A percentile compares a stretch with the other conserved stretches of the same genome.
Conservation (phyloP, 1,140 invertebrate genomes). For the Neocloeon triangulifer region DNA sequence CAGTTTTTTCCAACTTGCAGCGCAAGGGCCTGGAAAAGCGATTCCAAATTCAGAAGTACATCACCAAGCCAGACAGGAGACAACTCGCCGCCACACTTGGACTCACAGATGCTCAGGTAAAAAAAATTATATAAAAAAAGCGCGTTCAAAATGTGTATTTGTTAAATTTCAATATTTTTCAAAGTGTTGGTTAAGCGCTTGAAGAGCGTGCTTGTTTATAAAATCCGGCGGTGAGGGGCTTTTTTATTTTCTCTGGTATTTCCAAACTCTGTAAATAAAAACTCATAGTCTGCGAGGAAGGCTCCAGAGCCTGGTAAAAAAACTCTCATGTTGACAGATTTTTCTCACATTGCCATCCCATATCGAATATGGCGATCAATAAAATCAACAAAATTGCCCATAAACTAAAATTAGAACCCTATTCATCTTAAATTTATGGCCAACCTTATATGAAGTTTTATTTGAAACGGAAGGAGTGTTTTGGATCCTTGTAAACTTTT, state of each 20-base stretch:
- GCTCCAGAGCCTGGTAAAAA: no score
- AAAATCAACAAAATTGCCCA: neutral
- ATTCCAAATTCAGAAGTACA: slow-evolving; percentile 38
- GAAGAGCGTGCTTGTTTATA: no score
- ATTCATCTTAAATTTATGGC: neutral
- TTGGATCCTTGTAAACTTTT: no score
- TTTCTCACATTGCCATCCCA: neutral
- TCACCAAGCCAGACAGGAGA: slow-evolving; percentile 34
- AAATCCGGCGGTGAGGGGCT: no score
- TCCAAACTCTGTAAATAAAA: no score
- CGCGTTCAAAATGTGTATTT: no score
- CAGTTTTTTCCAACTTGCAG: slow-evolving; percentile 49
- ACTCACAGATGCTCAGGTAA: slow-evolving; percentile 41
- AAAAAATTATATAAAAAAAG: no score
- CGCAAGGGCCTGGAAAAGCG: slow-evolving; percentile 33
- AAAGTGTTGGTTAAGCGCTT: no score
- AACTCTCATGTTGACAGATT: neutral
- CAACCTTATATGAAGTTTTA: neutral
- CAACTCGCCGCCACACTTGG: slow-evolving; percentile 35
- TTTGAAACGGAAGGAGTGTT: neutral
- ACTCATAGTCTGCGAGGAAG: no score
- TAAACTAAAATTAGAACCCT: neutral
- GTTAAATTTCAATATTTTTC: no score
- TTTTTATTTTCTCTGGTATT: no score
- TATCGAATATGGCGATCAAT: neutral